A percentile compares a stretch with the other conserved stretches of the same genome.
Conservation (phyloP, 1,140 invertebrate genomes). For the Rhagoletis zephyria region DNA sequence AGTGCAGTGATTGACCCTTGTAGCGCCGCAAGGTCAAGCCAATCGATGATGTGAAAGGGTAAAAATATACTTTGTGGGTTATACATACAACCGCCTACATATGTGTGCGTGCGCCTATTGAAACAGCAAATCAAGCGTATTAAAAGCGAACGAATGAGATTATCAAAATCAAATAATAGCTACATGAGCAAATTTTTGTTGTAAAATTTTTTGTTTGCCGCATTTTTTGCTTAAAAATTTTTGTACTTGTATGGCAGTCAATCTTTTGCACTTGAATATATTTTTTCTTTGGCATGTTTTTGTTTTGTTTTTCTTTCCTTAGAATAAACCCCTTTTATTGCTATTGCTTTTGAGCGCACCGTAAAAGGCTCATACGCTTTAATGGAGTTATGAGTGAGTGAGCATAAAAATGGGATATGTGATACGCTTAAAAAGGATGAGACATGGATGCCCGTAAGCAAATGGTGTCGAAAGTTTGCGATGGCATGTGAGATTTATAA, state of each 20-base stretch:
- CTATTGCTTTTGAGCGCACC: neutral
- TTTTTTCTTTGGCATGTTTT: neutral
- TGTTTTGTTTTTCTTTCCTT: too few species aligned
- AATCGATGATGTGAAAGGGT: neutral
- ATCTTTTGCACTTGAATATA: neutral
- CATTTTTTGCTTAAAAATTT: neutral
- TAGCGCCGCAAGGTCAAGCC: neutral
- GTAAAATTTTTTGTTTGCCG: neutral
- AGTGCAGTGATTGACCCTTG: neutral
- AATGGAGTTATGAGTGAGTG: constrained; percentile 12
- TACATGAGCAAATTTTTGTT: neutral
- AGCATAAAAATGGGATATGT: constrained; percentile 25
- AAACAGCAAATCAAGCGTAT: neutral
- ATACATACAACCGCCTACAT: neutral
- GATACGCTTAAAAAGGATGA: neutral
- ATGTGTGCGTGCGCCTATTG: neutral
- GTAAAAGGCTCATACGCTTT: constrained; percentile 21
- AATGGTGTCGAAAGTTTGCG: neutral
- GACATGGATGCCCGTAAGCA: neutral
- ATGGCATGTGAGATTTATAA: constrained; percentile 38
- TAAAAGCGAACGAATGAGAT: constrained; percentile 35
- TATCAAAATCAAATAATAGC: constrained; percentile 37
- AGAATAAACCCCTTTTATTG: constrained; percentile 8
- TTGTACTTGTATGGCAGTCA: neutral
- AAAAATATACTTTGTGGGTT: neutral